These are phyloP conservation scores for Notoglanidium macrostoma DNA, from an alignment of 2,797 vertebrate genomes.

Conservation along the genomic window DNA sequence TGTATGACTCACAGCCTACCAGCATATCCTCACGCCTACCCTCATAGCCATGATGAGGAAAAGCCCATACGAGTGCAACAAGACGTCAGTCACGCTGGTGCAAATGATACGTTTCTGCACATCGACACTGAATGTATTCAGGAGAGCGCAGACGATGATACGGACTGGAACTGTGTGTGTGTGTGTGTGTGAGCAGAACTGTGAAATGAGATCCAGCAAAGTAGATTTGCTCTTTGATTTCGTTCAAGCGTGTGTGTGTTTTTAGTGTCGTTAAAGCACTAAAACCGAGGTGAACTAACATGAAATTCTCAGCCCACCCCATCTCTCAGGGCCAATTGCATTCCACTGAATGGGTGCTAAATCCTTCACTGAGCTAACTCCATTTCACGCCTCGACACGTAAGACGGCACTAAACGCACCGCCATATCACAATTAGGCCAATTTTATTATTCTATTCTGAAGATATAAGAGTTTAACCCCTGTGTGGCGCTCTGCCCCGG, in stretches of 20 bases:
- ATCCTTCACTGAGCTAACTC: slow-evolving; percentile 32
- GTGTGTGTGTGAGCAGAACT: slow-evolving; percentile 55
- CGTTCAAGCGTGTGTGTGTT: slow-evolving; percentile 10
- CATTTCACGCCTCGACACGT: slow-evolving; percentile 65
- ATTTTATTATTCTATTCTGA: background rate
- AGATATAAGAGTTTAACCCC: background rate
- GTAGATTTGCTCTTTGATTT: slow-evolving; percentile 44
- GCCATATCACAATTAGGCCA: background rate
- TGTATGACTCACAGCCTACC: background rate
- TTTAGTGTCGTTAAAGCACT: slow-evolving; percentile 40
- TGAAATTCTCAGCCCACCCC: slow-evolving; percentile 56
- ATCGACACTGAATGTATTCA: background rate
- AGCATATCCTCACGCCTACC: background rate
- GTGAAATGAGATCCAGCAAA: slow-evolving; percentile 72
- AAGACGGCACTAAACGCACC: background rate
- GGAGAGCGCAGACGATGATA: background rate
- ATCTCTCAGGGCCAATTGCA: slow-evolving; percentile 68
- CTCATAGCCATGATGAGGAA: background rate
- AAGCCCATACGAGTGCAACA: background rate
- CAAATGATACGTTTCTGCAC: background rate
- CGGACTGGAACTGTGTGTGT: background rate
- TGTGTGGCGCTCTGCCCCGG: background rate
- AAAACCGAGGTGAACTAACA: slow-evolving; percentile 52
- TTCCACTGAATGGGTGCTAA: slow-evolving; percentile 66
- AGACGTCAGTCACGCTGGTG: background rate